These are phyloP conservation scores for Poecilia picta DNA, from an alignment of 2,797 vertebrate species.

Conservation along the genomic window DNA sequence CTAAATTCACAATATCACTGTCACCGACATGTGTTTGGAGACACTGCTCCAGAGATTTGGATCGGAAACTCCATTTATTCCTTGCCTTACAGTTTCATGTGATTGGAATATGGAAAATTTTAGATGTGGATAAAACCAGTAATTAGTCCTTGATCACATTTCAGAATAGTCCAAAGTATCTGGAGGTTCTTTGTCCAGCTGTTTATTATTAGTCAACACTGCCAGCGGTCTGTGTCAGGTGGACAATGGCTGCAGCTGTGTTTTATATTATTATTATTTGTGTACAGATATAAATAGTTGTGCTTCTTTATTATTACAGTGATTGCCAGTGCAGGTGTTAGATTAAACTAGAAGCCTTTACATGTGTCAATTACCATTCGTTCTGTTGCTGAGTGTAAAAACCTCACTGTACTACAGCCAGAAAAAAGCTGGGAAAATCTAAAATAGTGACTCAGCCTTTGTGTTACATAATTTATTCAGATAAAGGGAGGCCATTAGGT, in stretches of 20 bases:
- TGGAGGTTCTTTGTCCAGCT: neutral
- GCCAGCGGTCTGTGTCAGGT: neutral
- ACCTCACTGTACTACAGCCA: neutral
- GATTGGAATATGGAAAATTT: neutral
- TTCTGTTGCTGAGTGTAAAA: neutral
- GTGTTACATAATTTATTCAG: neutral
- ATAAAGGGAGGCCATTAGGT: neutral
- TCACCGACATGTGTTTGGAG: neutral
- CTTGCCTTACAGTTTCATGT: neutral
- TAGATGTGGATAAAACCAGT: neutral
- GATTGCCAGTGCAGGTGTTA: neutral
- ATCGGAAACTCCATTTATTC: neutral
- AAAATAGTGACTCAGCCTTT: neutral
- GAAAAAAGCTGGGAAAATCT: neutral
- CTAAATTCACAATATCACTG: neutral
- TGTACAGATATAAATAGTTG: too few species aligned
- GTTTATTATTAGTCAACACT: neutral
- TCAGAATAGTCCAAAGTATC: neutral
- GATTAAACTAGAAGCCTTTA: neutral
- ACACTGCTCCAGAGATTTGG: neutral
- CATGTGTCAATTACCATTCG: neutral
- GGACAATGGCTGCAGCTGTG: neutral
- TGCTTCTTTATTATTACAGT: neutral
- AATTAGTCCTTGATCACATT: neutral
- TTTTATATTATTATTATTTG: neutral